Evolutionary conservation across 2,888 invertebrate species (phyloP), one percentile per base, ranked within the genome.

Genomic region (Eilema griseolum): DNA sequence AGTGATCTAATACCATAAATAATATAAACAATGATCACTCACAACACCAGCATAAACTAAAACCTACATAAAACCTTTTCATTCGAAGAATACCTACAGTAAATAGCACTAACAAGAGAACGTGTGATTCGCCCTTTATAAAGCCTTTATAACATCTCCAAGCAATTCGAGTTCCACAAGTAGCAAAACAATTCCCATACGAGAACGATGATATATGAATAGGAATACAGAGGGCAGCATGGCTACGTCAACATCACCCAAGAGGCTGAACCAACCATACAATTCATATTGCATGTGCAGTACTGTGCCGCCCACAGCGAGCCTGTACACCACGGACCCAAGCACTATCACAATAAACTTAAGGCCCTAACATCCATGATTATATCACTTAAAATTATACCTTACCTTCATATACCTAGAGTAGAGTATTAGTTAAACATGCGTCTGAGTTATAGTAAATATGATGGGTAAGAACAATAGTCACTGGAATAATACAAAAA

Each of bases 211-310:
- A 83, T 82, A 82, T 79, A 82, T 81, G 83, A 83, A 83, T 73
- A 73, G 76, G 73, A 75, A 73, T 79, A 72, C 70, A 65, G 67
- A 60, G 65, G 61, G 64, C 71, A 81, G 75, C 66, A 65, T 75
- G 70, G 70, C 66, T 73, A 79, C 81, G 74, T 81, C 83, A 77
- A 83, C 79, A 83, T 80, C 81, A 69, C 60, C 67, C 52, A 57
- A 64, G 74, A 74, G 73, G 75, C 88, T 83, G 77, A 87, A 87
- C 88, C 87, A 88, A 81, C 82, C 75, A 81, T 88, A 93, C 91
- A 90, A 91, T 92, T 91, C 92, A 93, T 93, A 93, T 92, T 91
- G 90, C 91, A 88, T 92, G 93, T 91, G 93, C 93, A 90, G 89
- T 86, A 87, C 85, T 83, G 85, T 86, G 88, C 92, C 94, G 93